phyloP scores from a whole-genome alignment of 2,113 vertebrate species.

The Smithornis capensis region DNA sequence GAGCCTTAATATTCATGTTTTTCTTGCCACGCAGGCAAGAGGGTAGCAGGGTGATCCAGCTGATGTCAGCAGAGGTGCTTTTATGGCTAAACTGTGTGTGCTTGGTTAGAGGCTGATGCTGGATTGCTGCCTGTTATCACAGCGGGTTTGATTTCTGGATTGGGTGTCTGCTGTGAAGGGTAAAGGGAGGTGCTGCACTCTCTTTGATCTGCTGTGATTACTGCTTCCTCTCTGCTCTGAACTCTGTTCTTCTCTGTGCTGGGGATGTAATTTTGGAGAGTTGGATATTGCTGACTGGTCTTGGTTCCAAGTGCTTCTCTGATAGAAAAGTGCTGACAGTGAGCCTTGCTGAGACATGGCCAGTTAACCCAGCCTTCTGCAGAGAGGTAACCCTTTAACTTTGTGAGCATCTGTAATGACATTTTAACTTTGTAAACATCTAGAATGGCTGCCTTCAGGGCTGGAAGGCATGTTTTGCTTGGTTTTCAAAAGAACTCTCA shows the following conservation, averaged over 20 bases:
- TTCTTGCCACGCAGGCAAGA: neutral
- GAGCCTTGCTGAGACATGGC: neutral
- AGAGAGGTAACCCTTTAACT: neutral
- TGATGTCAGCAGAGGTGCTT: neutral
- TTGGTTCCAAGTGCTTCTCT: neutral
- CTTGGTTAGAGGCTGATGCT: neutral
- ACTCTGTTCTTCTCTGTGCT: neutral
- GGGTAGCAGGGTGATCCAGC: neutral
- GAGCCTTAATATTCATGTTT: rapidly evolving
- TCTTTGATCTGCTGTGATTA: neutral
- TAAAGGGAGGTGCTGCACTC: neutral
- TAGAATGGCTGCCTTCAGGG: neutral
- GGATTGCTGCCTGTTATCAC: neutral
- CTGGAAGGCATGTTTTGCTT: neutral
- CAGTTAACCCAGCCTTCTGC: neutral
- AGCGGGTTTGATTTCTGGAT: neutral
- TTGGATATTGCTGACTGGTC: neutral
- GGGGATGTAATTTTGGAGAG: neutral
- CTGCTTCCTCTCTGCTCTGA: neutral
- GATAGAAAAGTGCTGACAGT: neutral
- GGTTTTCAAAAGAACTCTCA: neutral
- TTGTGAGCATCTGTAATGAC: neutral
- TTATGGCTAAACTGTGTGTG: rapidly evolving
- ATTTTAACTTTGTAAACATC: neutral
- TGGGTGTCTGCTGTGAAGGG: neutral